These are phyloP conservation scores for Strigops habroptila DNA, from an alignment of 2,113 vertebrate species.

Conservation along the genomic window DNA sequence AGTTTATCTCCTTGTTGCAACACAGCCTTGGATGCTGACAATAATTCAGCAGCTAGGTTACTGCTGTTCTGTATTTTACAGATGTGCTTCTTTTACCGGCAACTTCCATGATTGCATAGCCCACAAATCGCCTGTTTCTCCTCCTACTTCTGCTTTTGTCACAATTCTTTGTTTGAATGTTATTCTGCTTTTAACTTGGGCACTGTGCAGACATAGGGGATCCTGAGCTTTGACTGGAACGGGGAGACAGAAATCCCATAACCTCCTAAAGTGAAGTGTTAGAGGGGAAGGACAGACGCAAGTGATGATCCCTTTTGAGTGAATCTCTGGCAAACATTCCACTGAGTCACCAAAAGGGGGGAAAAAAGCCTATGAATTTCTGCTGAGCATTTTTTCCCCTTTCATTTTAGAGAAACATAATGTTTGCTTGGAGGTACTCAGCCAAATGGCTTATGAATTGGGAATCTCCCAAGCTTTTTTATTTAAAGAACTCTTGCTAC, in stretches of 20 bases:
- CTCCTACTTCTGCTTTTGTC: neutral
- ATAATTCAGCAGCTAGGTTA: neutral
- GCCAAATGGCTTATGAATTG: neutral
- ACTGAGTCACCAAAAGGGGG: neutral
- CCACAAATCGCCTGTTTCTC: neutral
- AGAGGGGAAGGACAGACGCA: neutral
- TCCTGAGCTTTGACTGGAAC: neutral
- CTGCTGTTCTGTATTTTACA: neutral
- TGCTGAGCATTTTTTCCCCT: neutral
- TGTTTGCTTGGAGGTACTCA: neutral
- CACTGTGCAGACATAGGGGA: neutral
- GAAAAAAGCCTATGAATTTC: neutral
- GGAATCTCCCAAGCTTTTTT: constrained; percentile 41
- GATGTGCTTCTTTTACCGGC: neutral
- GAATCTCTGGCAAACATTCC: neutral
- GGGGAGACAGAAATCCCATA: neutral
- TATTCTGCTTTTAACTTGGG: neutral
- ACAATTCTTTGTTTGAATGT: neutral
- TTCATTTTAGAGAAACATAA: neutral
- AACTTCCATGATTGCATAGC: neutral
- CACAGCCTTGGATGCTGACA: neutral
- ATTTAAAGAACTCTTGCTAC: constrained; percentile 16
- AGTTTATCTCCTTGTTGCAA: neutral
- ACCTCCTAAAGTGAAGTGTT: neutral
- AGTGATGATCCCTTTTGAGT: neutral